phyloP scores from a whole-genome alignment of 2,113 vertebrate genomes.

The Caloenas nicobarica region DNA sequence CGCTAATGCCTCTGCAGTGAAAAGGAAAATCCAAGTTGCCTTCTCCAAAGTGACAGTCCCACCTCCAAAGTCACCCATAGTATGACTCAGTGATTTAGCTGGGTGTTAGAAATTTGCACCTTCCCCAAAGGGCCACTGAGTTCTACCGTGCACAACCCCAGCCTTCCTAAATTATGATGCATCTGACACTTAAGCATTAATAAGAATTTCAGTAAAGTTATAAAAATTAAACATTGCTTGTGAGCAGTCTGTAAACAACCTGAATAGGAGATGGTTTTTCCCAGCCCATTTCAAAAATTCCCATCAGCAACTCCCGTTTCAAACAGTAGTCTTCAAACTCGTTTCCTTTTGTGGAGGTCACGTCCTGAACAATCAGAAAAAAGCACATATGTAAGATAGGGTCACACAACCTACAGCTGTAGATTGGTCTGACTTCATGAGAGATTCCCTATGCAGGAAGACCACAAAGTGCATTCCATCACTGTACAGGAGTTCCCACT shows the following conservation, averaged over 20 bases:
- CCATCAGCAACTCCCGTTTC: slow-evolving; percentile 98
- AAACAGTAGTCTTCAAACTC: slow-evolving; percentile 99
- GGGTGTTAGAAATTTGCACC: not conserved
- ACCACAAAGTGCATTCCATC: not conserved
- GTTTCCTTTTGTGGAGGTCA: slow-evolving; percentile 99
- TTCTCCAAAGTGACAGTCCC: not conserved
- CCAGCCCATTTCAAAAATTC: slow-evolving; percentile 99
- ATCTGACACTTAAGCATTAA: fast-evolving
- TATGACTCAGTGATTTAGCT: not conserved
- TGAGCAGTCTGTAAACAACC: slow-evolving; percentile 71
- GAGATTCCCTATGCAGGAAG: not conserved
- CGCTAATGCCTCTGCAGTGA: not conserved
- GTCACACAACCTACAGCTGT: not conserved
- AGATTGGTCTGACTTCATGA: not conserved
- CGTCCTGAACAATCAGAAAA: slow-evolving; percentile 82
- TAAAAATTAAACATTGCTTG: not conserved
- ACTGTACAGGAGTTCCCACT: not conserved
- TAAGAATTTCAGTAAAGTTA: not conserved
- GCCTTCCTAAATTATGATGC: not conserved
- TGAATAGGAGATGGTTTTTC: slow-evolving; percentile 99
- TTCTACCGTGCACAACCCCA: not conserved
- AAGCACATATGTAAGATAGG: slow-evolving; percentile 1
- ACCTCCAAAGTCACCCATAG: not conserved
- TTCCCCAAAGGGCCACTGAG: not conserved
- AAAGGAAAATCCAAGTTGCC: not conserved